Base-by-base conservation (phyloP, 2,888 invertebrate genomes). In the Drosophila rubida region DNA sequence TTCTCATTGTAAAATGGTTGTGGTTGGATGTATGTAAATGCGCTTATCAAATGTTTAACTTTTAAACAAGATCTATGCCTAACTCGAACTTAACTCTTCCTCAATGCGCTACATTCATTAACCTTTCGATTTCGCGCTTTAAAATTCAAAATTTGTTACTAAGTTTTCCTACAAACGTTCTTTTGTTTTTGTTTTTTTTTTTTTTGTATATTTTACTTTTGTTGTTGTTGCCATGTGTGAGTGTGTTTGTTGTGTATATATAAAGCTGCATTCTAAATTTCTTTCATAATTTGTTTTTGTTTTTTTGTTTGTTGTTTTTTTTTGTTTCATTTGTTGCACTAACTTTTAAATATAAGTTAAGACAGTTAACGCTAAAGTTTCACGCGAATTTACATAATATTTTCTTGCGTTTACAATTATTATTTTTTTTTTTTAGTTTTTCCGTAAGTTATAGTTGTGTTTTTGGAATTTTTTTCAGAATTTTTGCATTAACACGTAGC, bases 351-450 rank as follows among this genome's bases (percentile, higher is more conserved):
- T 54, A 64, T 62, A 75, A 57, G 63, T 77, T 75, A 66, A 66
- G 67, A 61, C 23, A 51, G 61, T 55, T 67, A 69, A 80, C 44
- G 51, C 79, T 73, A 80, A 65, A 68, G 45, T 67, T 80, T 25
- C 55, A 67, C 61, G 84, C 83, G 69, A 81, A 86, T 86, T 82
- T 74, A 82, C 80, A 85, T 62, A 67, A 63, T 79, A 51, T 76
- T 62, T 66, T 67, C 37, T 44, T 64, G 44, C 61, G 5, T 63
- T 54, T 66, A 51, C 66, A 45, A 25, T 27, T 55, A 42, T 50
- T 60, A 42, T 23, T 51, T 61, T 39, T 45, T 45, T 62, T 41
- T 14, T 2, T 14, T 11, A 13, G 11, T 53, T 60, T 67, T 61
- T 39, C 59, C 59, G 32, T 61, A 46, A 27, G 42, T 71, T 50